These are phyloP conservation scores for Thymelicus sylvestris DNA, from an alignment of 2,888 invertebrate genomes.

Conservation along the genomic window DNA sequence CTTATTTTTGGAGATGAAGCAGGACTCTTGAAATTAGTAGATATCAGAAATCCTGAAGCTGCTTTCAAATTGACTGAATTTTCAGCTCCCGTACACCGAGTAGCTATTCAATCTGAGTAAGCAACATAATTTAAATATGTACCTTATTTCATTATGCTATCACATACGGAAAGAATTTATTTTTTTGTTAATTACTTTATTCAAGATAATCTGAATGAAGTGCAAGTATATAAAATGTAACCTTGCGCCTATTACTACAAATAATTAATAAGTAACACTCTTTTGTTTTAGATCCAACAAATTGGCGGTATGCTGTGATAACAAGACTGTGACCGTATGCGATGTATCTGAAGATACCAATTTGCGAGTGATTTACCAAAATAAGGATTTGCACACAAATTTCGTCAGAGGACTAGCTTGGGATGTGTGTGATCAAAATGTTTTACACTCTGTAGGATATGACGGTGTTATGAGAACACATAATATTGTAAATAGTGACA, in stretches of 20 bases:
- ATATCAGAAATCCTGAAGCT: constrained; percentile 61
- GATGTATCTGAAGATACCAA: constrained; percentile 53
- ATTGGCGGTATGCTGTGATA: constrained; percentile 76
- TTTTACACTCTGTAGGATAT: constrained; percentile 85
- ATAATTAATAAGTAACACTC: constrained; percentile 54
- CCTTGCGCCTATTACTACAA: too few species aligned
- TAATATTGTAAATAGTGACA: constrained; percentile 46
- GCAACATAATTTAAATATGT: constrained; percentile 43
- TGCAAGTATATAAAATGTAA: too few species aligned
- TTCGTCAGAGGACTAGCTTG: constrained; percentile 83
- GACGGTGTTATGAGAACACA: constrained; percentile 78
- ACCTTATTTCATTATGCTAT: too few species aligned
- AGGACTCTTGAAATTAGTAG: constrained; percentile 64
- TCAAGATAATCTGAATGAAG: too few species aligned
- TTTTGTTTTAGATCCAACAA: constrained; percentile 60
- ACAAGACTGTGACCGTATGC: constrained; percentile 72
- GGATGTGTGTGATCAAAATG: constrained; percentile 63
- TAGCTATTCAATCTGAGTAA: constrained; percentile 66
- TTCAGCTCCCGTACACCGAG: constrained; percentile 70
- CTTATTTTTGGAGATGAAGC: constrained; percentile 77
- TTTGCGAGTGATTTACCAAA: constrained; percentile 60
- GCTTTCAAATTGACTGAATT: constrained; percentile 59
- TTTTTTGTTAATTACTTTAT: too few species aligned
- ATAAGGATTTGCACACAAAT: constrained; percentile 69
- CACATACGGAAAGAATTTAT: too few species aligned